These are phyloP conservation scores for Channallabes apus DNA, from an alignment of 2,797 vertebrate species.

Conservation along the genomic window DNA sequence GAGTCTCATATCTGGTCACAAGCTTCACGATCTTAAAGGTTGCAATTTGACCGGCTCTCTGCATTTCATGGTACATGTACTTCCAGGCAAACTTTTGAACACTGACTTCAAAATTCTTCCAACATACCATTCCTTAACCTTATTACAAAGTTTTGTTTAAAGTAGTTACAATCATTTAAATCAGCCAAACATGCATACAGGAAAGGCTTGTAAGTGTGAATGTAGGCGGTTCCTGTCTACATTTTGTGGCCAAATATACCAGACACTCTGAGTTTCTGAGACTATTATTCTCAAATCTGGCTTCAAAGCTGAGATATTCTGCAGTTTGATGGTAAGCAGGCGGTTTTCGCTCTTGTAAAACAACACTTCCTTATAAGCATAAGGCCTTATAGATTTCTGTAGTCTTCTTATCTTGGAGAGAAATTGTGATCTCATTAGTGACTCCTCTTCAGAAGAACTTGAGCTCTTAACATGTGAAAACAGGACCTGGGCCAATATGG, in stretches of 20 bases:
- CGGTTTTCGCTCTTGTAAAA: conserved; percentile 44
- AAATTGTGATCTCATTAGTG: conserved; percentile 31
- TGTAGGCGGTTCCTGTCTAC: conserved; percentile 1
- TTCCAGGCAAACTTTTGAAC: conserved; percentile 1
- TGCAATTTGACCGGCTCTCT: conserved; percentile 2
- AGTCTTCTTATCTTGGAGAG: conserved; percentile 11
- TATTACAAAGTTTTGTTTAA: background rate
- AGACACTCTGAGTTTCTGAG: conserved; percentile 17
- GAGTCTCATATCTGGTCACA: conserved; percentile 11
- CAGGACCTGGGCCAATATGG: background rate
- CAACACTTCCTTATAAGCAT: conserved; percentile 45
- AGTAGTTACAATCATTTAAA: background rate
- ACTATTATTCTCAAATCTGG: conserved; percentile 40
- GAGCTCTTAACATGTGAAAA: conserved; percentile 6
- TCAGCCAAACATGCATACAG: background rate
- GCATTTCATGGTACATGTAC: background rate
- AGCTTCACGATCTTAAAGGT: background rate
- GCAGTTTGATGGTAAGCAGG: conserved; percentile 49
- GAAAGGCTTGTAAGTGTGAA: conserved; percentile 15
- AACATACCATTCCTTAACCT: background rate
- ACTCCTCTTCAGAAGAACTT: conserved; percentile 31
- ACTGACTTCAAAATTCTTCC: background rate
- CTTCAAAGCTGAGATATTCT: conserved; percentile 47
- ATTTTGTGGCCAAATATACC: conserved; percentile 14
- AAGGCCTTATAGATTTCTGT: conserved; percentile 43